Conservation (phyloP, 1,140 invertebrate genomes). For the Anagrus nilaparvatae region DNA sequence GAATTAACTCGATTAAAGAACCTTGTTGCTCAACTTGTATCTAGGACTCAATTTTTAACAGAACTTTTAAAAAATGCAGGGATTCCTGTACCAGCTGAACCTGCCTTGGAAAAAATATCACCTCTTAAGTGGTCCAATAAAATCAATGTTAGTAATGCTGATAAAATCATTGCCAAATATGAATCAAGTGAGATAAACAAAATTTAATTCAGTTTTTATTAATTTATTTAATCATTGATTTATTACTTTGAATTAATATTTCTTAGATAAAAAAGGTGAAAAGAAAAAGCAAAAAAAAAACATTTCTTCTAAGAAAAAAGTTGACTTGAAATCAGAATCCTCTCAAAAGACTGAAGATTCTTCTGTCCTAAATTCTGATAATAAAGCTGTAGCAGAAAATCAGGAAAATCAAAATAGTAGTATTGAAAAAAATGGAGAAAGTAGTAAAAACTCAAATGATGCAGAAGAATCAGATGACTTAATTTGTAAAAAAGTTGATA, state of each 20-base stretch:
- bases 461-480: slow-evolving; percentile 15
- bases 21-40: slow-evolving; percentile 34
- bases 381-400: slow-evolving; percentile 30
- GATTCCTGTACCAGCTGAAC: slow-evolving; percentile 38
- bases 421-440: slow-evolving; percentile 22
- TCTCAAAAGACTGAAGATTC: slow-evolving; percentile 14
- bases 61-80: slow-evolving; percentile 37
- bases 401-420: slow-evolving; percentile 36
- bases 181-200: slow-evolving; percentile 8
- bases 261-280: slow-evolving; percentile 23
- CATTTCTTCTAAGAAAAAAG: neutral
- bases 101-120: slow-evolving; percentile 40
- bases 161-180: slow-evolving; percentile 22
- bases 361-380: slow-evolving; percentile 15
- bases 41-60: slow-evolving; percentile 35
- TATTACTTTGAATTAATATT: slow-evolving; percentile 2
- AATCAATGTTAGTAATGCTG: slow-evolving; percentile 34
- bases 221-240: neutral
- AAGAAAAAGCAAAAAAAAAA: slow-evolving; percentile 19
- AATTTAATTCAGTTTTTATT: neutral
- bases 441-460: slow-evolving; percentile 10
- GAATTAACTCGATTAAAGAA: slow-evolving; percentile 37
- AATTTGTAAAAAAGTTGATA: slow-evolving; percentile 43
- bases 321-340: neutral
- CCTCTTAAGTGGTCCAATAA: slow-evolving; percentile 42